Evolutionary conservation across 2,797 vertebrate genomes (phyloP).

Genomic region (Artibeus jamaicensis): DNA sequence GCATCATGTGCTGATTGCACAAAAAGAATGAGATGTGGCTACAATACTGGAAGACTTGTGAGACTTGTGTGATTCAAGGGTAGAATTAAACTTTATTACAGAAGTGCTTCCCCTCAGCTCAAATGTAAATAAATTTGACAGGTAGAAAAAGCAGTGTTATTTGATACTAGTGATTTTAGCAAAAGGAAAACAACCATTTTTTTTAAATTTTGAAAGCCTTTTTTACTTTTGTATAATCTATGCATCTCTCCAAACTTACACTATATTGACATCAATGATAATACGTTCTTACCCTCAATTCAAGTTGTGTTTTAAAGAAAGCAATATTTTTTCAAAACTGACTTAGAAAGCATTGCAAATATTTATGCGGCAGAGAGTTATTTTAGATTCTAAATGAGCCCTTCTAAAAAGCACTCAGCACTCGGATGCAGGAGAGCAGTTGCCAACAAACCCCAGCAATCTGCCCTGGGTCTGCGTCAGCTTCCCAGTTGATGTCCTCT

Average conservation of each 20-base stretch:
- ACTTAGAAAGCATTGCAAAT: background rate
- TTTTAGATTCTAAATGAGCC: background rate
- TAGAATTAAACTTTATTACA: too few relatives aligned
- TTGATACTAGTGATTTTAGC: background rate
- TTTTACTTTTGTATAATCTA: background rate
- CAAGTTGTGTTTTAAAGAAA: background rate
- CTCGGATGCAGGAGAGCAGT: background rate
- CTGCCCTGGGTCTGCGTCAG: background rate
- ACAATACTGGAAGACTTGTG: too few relatives aligned
- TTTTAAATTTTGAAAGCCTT: background rate
- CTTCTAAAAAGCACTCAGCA: background rate
- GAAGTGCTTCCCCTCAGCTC: too few relatives aligned
- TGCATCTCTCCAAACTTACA: background rate
- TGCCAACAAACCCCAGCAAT: background rate
- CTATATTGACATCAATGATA: background rate
- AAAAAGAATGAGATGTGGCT: too few relatives aligned
- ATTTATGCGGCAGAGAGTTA: background rate
- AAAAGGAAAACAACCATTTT: background rate
- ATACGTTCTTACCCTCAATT: background rate
- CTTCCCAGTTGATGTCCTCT: background rate
- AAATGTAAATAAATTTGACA: background rate
- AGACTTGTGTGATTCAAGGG: too few relatives aligned
- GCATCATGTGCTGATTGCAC: too few relatives aligned
- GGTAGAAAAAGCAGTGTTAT: background rate
- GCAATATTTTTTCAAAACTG: background rate